A percentile compares a stretch with the other conserved stretches of the same genome.
Conservation (phyloP, 2,888 invertebrate genomes). For the Limnephilus lunatus region DNA sequence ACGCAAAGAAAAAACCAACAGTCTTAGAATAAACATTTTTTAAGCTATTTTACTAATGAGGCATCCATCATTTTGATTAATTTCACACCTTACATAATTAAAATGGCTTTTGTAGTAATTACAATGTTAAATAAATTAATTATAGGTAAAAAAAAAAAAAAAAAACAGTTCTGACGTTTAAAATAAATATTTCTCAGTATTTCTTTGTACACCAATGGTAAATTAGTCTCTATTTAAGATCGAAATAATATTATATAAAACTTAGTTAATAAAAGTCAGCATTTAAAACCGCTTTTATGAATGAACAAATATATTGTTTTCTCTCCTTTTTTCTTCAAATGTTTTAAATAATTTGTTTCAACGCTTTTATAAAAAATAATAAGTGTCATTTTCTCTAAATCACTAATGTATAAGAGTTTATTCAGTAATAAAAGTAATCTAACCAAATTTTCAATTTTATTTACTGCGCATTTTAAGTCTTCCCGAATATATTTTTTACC, state of each 20-base stretch:
- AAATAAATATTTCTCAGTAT: neutral
- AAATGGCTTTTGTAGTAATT: neutral
- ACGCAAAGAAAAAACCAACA: neutral
- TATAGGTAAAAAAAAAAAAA: neutral
- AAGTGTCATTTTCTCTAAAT: slow-evolving; percentile 45
- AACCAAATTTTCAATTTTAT: slow-evolving; percentile 41
- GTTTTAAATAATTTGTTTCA: slow-evolving; percentile 24
- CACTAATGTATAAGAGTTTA: slow-evolving; percentile 46
- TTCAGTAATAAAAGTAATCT: slow-evolving; percentile 51
- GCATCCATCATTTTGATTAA: neutral
- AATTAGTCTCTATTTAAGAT: neutral
- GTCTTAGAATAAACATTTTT: neutral
- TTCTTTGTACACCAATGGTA: neutral
- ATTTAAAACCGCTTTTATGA: slow-evolving; percentile 41
- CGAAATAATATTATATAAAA: neutral
- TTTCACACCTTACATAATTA: neutral
- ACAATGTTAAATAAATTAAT: neutral
- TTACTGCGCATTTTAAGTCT: slow-evolving; percentile 23
- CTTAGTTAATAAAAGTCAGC: slow-evolving; percentile 36
- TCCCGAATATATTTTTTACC: slow-evolving; percentile 6
- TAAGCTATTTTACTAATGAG: neutral
- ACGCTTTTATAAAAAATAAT: slow-evolving; percentile 42
- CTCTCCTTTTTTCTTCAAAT: neutral
- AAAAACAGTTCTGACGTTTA: neutral
- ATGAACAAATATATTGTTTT: slow-evolving; percentile 40